These are phyloP conservation scores for Kryptopterus vitreolus DNA, from an alignment of 2,797 vertebrate species.

Conservation along the genomic window DNA sequence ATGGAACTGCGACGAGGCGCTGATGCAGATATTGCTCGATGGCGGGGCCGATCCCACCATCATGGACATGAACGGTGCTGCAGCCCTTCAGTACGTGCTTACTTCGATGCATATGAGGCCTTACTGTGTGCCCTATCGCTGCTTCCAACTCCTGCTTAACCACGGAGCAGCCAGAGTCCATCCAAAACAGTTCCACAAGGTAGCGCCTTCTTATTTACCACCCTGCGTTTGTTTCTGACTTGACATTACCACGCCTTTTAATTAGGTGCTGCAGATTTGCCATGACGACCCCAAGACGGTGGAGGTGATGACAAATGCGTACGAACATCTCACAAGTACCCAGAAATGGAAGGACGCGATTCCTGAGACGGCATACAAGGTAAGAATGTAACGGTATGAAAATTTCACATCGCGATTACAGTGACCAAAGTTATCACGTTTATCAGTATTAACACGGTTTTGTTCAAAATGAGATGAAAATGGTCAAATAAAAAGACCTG, in stretches of 20 bases:
- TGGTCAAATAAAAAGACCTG: too few relatives aligned
- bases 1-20: slow-evolving; percentile 92
- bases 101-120: slow-evolving; percentile 86
- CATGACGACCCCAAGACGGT: slow-evolving; percentile 81
- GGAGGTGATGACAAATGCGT: slow-evolving; percentile 87
- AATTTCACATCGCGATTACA: too few relatives aligned
- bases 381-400: too few relatives aligned
- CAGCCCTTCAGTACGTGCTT: slow-evolving; percentile 88
- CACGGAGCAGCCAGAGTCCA: slow-evolving; percentile 85
- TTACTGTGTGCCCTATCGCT: slow-evolving; percentile 80
- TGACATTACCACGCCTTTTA: too few relatives aligned
- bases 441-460: too few relatives aligned
- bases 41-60: slow-evolving; percentile 81
- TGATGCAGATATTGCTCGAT: slow-evolving; percentile 90
- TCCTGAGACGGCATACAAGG: slow-evolving; percentile 84
- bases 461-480: too few relatives aligned
- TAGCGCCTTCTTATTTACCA: background rate
- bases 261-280: slow-evolving; percentile 88
- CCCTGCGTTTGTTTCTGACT: too few relatives aligned
- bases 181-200: slow-evolving; percentile 96
- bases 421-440: too few relatives aligned
- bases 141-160: slow-evolving; percentile 92
- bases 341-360: slow-evolving; percentile 86
- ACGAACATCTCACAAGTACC: slow-evolving; percentile 82
- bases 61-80: slow-evolving; percentile 94